Evolutionary conservation across 1,140 invertebrate genomes (phyloP).

Genomic region (Saxidomus purpurata): DNA sequence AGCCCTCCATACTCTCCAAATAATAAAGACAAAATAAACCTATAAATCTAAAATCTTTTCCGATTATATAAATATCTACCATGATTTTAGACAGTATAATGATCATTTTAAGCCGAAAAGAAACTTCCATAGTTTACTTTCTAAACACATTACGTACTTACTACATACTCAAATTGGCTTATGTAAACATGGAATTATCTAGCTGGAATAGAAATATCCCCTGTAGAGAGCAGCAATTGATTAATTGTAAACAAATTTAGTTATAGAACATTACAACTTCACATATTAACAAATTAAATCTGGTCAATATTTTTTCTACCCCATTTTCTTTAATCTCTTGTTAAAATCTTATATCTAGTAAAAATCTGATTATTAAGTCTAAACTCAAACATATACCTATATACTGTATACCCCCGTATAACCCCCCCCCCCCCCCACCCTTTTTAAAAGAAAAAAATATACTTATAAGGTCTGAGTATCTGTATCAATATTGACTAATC

Average conservation of each 20-base stretch:
- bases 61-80: background rate
- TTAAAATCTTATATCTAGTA: no score
- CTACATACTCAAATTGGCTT: background rate
- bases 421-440: no score
- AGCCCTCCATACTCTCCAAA: no score
- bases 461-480: no score
- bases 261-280: background rate
- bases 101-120: background rate
- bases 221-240: background rate
- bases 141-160: constrained; percentile 15
- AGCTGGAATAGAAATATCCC: background rate
- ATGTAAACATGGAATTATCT: background rate
- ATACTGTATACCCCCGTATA: no score
- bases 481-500: no score
- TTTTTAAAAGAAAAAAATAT: no score
- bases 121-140: constrained; percentile 6
- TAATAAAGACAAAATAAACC: no score
- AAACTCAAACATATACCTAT: no score
- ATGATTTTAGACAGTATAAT: background rate
- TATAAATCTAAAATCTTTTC: no score
- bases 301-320: background rate
- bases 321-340: background rate
- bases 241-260: background rate
- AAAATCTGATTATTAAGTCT: no score
- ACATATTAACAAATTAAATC: background rate